Conservation (phyloP, 2,888 invertebrate genomes). For the Drosophila koepferae region DNA sequence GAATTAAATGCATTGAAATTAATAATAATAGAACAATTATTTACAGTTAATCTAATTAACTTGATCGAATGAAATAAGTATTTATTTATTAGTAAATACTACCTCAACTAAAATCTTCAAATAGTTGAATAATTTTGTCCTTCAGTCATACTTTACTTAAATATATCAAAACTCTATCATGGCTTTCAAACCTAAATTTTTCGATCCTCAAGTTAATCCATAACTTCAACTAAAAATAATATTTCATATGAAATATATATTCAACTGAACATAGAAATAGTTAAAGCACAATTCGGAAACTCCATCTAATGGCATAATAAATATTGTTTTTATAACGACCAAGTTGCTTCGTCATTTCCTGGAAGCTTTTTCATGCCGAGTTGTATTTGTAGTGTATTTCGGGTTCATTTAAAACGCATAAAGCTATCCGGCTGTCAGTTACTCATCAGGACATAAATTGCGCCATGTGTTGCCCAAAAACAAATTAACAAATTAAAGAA, state of each 20-base stretch:
- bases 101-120: too few species aligned
- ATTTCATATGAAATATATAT: neutral
- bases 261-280: neutral
- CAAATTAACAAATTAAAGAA: slow-evolving; percentile 80
- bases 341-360: slow-evolving; percentile 51
- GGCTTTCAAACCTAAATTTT: too few species aligned
- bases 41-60: too few species aligned
- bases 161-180: too few species aligned
- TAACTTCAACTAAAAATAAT: neutral
- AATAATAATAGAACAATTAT: too few species aligned
- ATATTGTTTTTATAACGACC: slow-evolving; percentile 30
- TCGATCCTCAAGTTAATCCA: neutral
- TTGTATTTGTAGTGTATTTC: slow-evolving; percentile 1
- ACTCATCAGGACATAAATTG: slow-evolving; percentile 64
- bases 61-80: too few species aligned
- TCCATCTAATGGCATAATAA: slow-evolving; percentile 21
- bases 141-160: too few species aligned
- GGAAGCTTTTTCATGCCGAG: slow-evolving; percentile 44
- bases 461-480: slow-evolving; percentile 69
- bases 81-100: too few species aligned
- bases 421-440: slow-evolving; percentile 58
- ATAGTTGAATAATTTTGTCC: too few species aligned
- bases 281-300: neutral
- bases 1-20: too few species aligned
- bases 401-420: slow-evolving; percentile 63